Conservation (phyloP, 2,113 vertebrate species). For the Beaufortia kweichowensis region DNA sequence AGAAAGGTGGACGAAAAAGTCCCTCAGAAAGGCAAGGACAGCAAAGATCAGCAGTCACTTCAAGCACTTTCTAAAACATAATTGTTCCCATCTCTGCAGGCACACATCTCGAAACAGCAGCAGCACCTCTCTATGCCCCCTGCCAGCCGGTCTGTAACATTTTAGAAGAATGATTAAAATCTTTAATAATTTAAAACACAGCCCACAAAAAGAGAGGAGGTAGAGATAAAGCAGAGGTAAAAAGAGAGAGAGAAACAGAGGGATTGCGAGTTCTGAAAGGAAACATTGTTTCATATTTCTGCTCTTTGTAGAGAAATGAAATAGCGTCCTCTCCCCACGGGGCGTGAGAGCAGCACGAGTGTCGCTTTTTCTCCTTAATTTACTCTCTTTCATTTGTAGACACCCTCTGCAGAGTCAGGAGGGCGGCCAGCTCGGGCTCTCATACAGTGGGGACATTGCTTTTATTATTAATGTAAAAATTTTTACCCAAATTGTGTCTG, state of each 20-base stretch:
- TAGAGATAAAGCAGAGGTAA: background rate
- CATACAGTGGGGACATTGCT: slow-evolving; percentile 46
- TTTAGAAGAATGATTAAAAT: slow-evolving; percentile 56
- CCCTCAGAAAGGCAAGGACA: slow-evolving; percentile 47
- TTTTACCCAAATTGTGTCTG: slow-evolving; percentile 61
- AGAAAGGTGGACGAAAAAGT: background rate
- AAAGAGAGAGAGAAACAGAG: slow-evolving; percentile 22
- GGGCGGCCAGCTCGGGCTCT: slow-evolving; percentile 41
- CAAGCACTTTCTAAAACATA: slow-evolving; percentile 43
- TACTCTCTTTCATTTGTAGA: slow-evolving; percentile 48
- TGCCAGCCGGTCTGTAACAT: slow-evolving; percentile 28
- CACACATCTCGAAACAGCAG: slow-evolving; percentile 19
- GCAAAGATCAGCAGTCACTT: slow-evolving; percentile 48
- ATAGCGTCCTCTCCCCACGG: slow-evolving; percentile 32
- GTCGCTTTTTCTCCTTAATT: slow-evolving; percentile 42
- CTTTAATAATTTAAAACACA: slow-evolving; percentile 53
- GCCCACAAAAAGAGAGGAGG: slow-evolving; percentile 33
- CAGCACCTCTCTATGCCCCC: slow-evolving; percentile 23
- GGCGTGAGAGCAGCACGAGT: background rate
- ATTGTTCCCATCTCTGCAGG: slow-evolving; percentile 27
- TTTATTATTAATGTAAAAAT: slow-evolving; percentile 69
- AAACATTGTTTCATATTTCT: slow-evolving; percentile 48
- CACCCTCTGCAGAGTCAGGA: slow-evolving; percentile 39
- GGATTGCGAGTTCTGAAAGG: slow-evolving; percentile 33
- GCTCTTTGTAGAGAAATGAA: slow-evolving; percentile 53